Evolutionary conservation across 2,797 vertebrate species (phyloP), one percentile per base, ranked within the genome.

Genomic region (Enteromius fasciolatus): DNA sequence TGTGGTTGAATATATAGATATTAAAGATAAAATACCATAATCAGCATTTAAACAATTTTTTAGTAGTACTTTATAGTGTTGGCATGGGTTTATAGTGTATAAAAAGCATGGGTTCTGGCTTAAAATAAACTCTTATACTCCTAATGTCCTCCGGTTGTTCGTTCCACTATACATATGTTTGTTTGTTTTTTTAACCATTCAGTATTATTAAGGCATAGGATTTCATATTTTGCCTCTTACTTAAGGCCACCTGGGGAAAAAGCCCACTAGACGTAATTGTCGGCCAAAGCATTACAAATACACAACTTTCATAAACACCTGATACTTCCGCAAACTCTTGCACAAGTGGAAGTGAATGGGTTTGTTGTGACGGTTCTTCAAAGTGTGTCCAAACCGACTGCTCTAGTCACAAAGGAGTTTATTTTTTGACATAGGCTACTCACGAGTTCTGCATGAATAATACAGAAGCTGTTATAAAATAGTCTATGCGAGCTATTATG

Each of bases 301-400:
- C 18, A 67, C 10, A 12, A 14, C 64, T 67, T 64, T 64, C 25
- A 33, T 36, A 5, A 36, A 36, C 50, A 33, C 17, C 18, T 54
- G 18, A 31, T 31, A 73, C 28, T 33, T 72, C 2, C 48, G n/a
- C 17, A 75, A 25, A 23, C 7, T 10, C 5, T 41, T 59, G 31
- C 31, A 18, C 36, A 10, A 75, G 12, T 39, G 20, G n/a, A 33
- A 2, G 6, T 17, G 48, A 4, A 23, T 17, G 20, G 20, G 57
- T 75, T 57, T 75, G 33, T 67, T 67, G 64, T 12, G 36, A 67
- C 20, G 2, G 33, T 67, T 67, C 36, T 41, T 36, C 64, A 67
- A 67, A 67, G 14, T 57, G 12, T 20, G 18, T 33, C 46, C 69
- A 12, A 52, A 33, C 48, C 50, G 28, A 18, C 15, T 33, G 15